phyloP scores from a whole-genome alignment of 2,113 vertebrate genomes.

The Cricetomys ansorgei region DNA sequence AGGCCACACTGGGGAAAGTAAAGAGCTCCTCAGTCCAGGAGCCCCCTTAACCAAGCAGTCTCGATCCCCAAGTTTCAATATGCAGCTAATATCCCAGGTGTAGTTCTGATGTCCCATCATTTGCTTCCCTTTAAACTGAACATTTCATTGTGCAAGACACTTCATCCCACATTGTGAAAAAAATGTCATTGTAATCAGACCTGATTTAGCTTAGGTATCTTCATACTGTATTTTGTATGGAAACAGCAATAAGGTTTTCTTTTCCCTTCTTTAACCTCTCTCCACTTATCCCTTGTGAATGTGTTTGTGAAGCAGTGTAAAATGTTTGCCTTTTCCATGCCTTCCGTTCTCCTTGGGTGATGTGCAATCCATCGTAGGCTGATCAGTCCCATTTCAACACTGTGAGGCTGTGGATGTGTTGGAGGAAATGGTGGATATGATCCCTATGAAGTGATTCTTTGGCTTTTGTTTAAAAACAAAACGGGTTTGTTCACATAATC shows the following conservation, averaged over 20 bases:
- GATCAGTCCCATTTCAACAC: slow-evolving; percentile 91
- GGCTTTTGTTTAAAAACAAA: slow-evolving; percentile 85
- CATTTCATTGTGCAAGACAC: slow-evolving; percentile 85
- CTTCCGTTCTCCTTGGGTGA: slow-evolving; percentile 93
- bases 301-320: slow-evolving; percentile 88
- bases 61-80: slow-evolving; percentile 99
- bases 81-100: slow-evolving; percentile 99
- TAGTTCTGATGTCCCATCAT: slow-evolving; percentile 84
- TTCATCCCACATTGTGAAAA: slow-evolving; percentile 84
- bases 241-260: slow-evolving; percentile 96
- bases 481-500: slow-evolving; percentile 88
- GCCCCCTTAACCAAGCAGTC: slow-evolving; percentile 96
- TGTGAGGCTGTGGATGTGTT: slow-evolving; percentile 86
- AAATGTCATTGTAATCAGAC: slow-evolving; percentile 83
- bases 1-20: slow-evolving; percentile 90
- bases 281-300: slow-evolving; percentile 78
- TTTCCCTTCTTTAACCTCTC: slow-evolving; percentile 79
- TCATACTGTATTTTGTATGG: slow-evolving; percentile 88
- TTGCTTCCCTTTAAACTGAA: slow-evolving; percentile 77
- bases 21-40: slow-evolving; percentile 92
- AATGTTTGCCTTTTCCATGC: slow-evolving; percentile 88
- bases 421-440: slow-evolving; percentile 89
- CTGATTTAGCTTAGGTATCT: slow-evolving; percentile 85
- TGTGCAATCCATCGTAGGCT: slow-evolving; percentile 94
- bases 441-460: slow-evolving; percentile 89